A percentile compares a stretch with the other conserved stretches of the same genome.
phyloP scores from a whole-genome alignment of 2,888 invertebrate species.

The Melanotus villosus region DNA sequence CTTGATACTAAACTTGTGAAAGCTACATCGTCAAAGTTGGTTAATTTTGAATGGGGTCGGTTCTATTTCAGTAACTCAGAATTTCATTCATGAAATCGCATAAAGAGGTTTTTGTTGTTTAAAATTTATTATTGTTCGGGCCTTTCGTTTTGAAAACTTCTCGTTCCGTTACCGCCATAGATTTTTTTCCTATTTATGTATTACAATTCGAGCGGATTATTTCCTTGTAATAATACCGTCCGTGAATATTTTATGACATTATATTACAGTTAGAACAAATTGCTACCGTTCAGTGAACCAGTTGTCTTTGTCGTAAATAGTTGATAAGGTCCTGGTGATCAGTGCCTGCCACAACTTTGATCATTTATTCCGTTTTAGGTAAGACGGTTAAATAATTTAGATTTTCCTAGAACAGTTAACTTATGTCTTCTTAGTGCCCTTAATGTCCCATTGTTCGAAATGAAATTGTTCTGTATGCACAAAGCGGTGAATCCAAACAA shows the following conservation, averaged over 20 bases:
- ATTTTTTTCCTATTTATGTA: no score
- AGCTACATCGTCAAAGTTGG: no score
- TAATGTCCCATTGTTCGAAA: no score
- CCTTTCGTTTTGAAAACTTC: neutral
- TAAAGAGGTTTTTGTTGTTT: no score
- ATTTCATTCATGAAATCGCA: no score
- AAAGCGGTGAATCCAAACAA: no score
- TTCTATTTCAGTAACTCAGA: no score
- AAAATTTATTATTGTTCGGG: neutral
- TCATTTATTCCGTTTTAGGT: constrained; percentile 41
- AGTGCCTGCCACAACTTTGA: constrained; percentile 32
- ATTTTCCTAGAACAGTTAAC: neutral
- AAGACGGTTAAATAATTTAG: constrained; percentile 10
- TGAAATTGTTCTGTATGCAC: no score
- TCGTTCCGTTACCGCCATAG: neutral
- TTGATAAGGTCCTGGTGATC: constrained; percentile 17
- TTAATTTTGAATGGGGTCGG: no score
- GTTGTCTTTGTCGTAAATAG: constrained; percentile 40
- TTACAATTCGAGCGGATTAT: no score
- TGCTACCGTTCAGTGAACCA: constrained; percentile 30
- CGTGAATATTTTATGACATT: constrained; percentile 34
- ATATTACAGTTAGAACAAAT: constrained; percentile 30
- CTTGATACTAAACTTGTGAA: no score
- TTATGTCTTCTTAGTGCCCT: neutral
- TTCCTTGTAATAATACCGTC: no score